Percentiles rank a stretch among this genome's conserved stretches.
These are phyloP conservation scores for Protonibea diacanthus DNA, from an alignment of 2,797 vertebrate genomes.

Conservation along the genomic window DNA sequence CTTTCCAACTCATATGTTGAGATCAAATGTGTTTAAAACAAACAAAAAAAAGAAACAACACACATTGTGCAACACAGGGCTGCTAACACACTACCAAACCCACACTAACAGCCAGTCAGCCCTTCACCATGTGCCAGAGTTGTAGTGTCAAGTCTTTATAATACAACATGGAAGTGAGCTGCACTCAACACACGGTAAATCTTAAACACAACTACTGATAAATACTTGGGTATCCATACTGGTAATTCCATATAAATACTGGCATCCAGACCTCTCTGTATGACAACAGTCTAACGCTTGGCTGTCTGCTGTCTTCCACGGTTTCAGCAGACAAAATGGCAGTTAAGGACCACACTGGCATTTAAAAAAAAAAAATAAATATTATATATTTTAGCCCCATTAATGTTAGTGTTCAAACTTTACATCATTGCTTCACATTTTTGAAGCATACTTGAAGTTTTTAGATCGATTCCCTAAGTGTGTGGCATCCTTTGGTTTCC, in stretches of 20 bases:
- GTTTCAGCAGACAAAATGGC: slow-evolving; percentile 57
- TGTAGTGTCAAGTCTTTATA: slow-evolving; percentile 63
- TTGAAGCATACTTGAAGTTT: not conserved
- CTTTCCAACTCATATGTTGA: slow-evolving; percentile 47
- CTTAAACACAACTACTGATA: slow-evolving; percentile 56
- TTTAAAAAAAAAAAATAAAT: not conserved
- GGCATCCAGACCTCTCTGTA: slow-evolving; percentile 42
- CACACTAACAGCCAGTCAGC: slow-evolving; percentile 49
- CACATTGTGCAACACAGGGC: slow-evolving; percentile 53
- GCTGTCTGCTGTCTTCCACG: slow-evolving; percentile 27
- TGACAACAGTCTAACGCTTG: slow-evolving; percentile 30
- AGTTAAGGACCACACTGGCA: slow-evolving; percentile 47
- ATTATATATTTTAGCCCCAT: slow-evolving; percentile 17
- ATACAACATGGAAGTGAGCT: slow-evolving; percentile 59
- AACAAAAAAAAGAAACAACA: slow-evolving; percentile 7
- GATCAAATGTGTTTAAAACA: slow-evolving; percentile 44
- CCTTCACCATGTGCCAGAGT: slow-evolving; percentile 63
- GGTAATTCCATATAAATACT: slow-evolving; percentile 58
- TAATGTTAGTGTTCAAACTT: slow-evolving; percentile 30
- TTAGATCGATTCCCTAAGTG: not conserved
- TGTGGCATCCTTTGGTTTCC: slow-evolving; percentile 10
- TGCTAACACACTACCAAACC: slow-evolving; percentile 33
- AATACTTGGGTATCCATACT: slow-evolving; percentile 66
- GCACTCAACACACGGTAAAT: slow-evolving; percentile 62
- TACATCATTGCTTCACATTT: not conserved